Base-by-base conservation (phyloP, 2,797 vertebrate genomes). In the Gymnoscopelus braueri region DNA sequence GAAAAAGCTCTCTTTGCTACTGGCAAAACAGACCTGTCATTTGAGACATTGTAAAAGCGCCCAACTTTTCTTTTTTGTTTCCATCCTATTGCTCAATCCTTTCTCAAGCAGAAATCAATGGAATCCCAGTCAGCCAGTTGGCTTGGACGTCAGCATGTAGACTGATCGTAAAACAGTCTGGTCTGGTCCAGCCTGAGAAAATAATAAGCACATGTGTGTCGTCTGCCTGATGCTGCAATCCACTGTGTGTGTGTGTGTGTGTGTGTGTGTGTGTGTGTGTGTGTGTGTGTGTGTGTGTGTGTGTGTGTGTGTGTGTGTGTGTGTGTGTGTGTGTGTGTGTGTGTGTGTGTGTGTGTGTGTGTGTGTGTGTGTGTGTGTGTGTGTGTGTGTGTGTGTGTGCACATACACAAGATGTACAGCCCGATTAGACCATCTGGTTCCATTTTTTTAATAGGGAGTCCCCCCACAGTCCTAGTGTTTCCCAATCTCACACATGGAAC, bases 341-440 rank as follows among this genome's bases (percentile, higher is more conserved):
- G 1, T 14, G 49, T 14, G 49, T 50, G 49, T 50, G 14, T 50
- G 19, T 19, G 19, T 19, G 19, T 19, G 49, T 2, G n/a, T 51
- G 49, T 3, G 49, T 51, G 49, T 65, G 56, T 44, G 63, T 47
- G 12, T 63, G 26, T 59, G 64, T 74, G 50, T 7, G 50, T 15
- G n/a, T 7, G 5, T 7, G n/a, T n/a, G 13, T 7, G 12, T 51
- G 50, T 51, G 50, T 51, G 50, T n/a, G 50, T 15, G 50, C n/a
- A n/a, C n/a, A n/a, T n/a, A n/a, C n/a, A n/a, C n/a, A n/a, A n/a
- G 74, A 74, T 58, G 69, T 26, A 56, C 66, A 54, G 55, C 23
- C 61, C 72, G 65, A 61, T 53, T 35, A 53, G 68, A 65, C 64
- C 88, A 89, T 88, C 83, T 91, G 91, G 86, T 80, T 63, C 72